Evolutionary conservation across 2,113 vertebrate species (phyloP), one percentile per base, ranked within the genome.

Genomic region (Thermophis baileyi): DNA sequence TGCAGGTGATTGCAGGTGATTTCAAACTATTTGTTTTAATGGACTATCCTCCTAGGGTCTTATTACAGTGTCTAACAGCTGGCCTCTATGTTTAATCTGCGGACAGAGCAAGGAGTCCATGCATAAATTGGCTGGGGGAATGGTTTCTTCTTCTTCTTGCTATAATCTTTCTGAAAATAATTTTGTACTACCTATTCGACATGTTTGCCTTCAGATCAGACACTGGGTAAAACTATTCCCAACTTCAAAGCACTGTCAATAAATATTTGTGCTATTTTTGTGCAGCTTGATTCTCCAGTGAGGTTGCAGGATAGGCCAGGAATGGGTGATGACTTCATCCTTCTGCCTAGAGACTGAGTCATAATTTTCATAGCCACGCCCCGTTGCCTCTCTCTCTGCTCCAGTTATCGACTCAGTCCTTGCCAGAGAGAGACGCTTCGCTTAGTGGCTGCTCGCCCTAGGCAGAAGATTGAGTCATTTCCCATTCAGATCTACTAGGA

Each of bases 1-100:
- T 0, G n/a, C n/a, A n/a, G n/a, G n/a, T n/a, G n/a, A 89, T 90
- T 92, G 92, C 10, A 91, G 93, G 35, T 85, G 44, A 93, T 85
- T 1, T 6, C 90, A 90, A 90, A 85, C 14, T 88, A 55, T 90
- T 88, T 93, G 86, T 87, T 93, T 93, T 90, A 92, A 91, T 85
- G 51, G 1, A 0, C 2, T 57, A 4, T 50, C 49, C 1, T 50
- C 49, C 49, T 50, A 3, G 10, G 35, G 2, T 93, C 40, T 90
- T 92, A 22, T 93, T 93, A 93, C 2, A n/a, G 9, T 55, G 89
- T 81, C 44, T 92, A 14, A 74, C 5, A 44, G 90, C 25, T 5
- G 81, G 3, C 30, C 88, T 63, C 22, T 54, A 27, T 3, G 8
- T 53, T 24, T 24, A 30, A 1, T 88, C 85, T 69, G 91, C 44